Evolutionary conservation across 2,888 invertebrate genomes (phyloP).

Genomic region (Perizoma affinitatum): DNA sequence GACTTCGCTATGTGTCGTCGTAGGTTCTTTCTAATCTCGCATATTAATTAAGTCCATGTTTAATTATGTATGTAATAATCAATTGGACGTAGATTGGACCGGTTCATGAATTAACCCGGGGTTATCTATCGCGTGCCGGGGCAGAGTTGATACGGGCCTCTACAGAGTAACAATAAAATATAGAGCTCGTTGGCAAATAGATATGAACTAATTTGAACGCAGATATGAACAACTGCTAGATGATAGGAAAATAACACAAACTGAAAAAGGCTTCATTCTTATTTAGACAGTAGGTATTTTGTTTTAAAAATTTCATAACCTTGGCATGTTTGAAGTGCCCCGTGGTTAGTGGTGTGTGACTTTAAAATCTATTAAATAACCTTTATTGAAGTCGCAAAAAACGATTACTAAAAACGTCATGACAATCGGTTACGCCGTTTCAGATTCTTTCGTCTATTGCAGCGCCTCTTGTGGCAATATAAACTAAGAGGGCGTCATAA

Average conservation of each 20-base stretch:
- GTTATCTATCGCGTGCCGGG: slow-evolving; percentile 21
- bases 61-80: slow-evolving; percentile 12
- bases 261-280: background rate
- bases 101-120: slow-evolving; percentile 13
- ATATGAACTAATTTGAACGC: background rate
- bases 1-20: too few relatives aligned
- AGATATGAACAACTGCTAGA: background rate
- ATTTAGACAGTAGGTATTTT: background rate
- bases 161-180: slow-evolving; percentile 8
- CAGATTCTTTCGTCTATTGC: too few relatives aligned
- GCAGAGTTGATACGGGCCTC: slow-evolving; percentile 15
- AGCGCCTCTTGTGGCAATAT: too few relatives aligned
- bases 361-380: too few relatives aligned
- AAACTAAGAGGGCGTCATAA: too few relatives aligned
- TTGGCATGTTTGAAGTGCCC: too few relatives aligned
- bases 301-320: too few relatives aligned
- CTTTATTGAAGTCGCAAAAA: too few relatives aligned
- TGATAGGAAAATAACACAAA: background rate
- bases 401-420: too few relatives aligned
- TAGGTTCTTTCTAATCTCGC: background rate
- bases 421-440: too few relatives aligned
- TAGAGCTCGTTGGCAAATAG: background rate
- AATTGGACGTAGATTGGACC: slow-evolving; percentile 17
- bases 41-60: background rate
- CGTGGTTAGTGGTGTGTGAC: too few relatives aligned